A percentile compares a stretch with the other conserved stretches of the same genome.
Conservation (phyloP, 2,888 invertebrate genomes). For the Priocnemis perturbator region DNA sequence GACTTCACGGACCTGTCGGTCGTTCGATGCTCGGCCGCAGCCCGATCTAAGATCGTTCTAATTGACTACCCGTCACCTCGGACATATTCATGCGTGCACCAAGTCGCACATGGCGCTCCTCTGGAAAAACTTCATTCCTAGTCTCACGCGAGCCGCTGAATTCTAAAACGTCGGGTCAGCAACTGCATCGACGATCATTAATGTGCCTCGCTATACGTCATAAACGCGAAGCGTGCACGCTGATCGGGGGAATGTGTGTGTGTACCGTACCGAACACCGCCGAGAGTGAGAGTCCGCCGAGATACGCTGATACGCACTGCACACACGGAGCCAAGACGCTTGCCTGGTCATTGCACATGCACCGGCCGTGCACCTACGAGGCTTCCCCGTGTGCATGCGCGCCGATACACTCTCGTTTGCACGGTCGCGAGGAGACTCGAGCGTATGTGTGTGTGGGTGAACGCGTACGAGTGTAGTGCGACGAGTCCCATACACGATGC, state of each 20-base stretch:
- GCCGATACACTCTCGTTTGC: conserved; percentile 1
- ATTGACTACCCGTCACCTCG: too few species aligned
- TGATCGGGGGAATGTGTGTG: conserved; percentile 20
- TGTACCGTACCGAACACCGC: conserved; percentile 37
- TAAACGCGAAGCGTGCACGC: conserved; percentile 22
- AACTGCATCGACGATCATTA: conserved; percentile 17
- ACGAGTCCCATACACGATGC: conserved; percentile 24
- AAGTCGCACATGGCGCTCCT: too few species aligned
- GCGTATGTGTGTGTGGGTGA: conserved; percentile 4
- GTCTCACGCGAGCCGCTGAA: background rate
- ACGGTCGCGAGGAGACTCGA: conserved; percentile 25
- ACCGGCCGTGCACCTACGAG: conserved; percentile 6
- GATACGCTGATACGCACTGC: conserved; percentile 37
- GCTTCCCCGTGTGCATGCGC: conserved; percentile 26
- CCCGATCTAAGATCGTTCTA: too few species aligned
- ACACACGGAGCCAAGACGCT: conserved; percentile 21
- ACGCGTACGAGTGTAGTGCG: conserved; percentile 15
- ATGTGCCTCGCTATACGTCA: conserved; percentile 31
- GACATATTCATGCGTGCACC: too few species aligned
- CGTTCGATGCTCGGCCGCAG: conserved; percentile 6
- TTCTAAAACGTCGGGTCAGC: too few species aligned
- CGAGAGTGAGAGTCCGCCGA: conserved; percentile 57
- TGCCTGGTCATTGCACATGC: conserved; percentile 23
- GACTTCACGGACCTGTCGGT: conserved; percentile 11
- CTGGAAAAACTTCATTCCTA: background rate